Evolutionary conservation across 2,888 invertebrate species (phyloP), one percentile per base, ranked within the genome.

Genomic region (Chromoteleia sp.): DNA sequence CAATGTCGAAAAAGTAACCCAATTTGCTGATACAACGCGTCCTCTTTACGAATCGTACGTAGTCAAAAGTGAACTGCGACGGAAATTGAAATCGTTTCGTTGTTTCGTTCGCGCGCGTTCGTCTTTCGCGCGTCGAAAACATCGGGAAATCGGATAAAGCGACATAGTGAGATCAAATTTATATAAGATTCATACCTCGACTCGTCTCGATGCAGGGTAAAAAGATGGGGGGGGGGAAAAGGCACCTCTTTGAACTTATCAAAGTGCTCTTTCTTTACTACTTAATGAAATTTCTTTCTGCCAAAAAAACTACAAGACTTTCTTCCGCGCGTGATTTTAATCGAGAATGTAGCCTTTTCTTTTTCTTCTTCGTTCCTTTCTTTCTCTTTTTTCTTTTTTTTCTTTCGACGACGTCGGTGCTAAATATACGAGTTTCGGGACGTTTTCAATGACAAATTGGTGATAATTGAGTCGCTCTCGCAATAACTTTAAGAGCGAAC

Each of bases 401-500:
- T 12, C 2, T 43, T 17, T 43, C 17, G 10, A 12, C 12, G 3
- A 12, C 14, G 14, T 14, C 14, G 14, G 6, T 50, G 19, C 10
- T 17, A 45, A 45, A 48, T 21, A 14, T 8, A n/a, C n/a, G n/a
- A n/a, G 29, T 10, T 25, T 15, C 52, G 29, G 48, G 14, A 39
- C 30, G 30, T 68, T 54, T 54, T 0, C 19, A 45, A 48, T 12
- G 33, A 30, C 41, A 73, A 52, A 61, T 52, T 43, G 14, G 6
- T 21, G 5, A 61, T 61, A 73, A 61, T 73, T 61, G 61, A 50
- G 19, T 61, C 61, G 36, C 45, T 45, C 15, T 41, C 10, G 29
- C 29, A 17, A 39, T 39, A 30, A 73, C n/a, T 73, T 61, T 52
- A 29, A 52, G 52, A 65, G 52, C 67, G 43, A 21, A 61, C 41